Evolutionary conservation across 30 jellyfish, hydroid and myxozoan genomes (phyloP), one percentile per base, ranked within the genome.

Genomic region (Chironex yamaguchii): DNA sequence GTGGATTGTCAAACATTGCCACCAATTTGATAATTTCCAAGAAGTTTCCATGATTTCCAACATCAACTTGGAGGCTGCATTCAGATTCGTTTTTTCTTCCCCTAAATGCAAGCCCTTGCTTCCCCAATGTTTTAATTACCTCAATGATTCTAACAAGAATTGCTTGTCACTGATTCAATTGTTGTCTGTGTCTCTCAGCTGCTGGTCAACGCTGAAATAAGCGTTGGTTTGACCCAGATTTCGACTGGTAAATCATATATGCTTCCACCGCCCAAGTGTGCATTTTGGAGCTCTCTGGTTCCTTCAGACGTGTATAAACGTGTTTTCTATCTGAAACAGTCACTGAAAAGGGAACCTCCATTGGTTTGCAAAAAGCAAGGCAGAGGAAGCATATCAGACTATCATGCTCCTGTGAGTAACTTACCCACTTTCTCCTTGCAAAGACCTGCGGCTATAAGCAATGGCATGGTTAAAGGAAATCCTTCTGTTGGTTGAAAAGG

Each of bases 211-310:
- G 12, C n/a, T n/a, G n/a, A 4, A 22, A 58, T 31, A 22, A 25
- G 84, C 30, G 84, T 72, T 2, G 74, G 73, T 36, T 72, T 34
- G 85, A 17, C 42, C 79, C 85, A 35, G 74, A 72, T 72, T 72
- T 72, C 74, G 85, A 72, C 73, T 13, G 80, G 85, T 72, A 48
- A 36, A 34, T 36, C 85, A 72, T 72, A 50, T 72, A 72, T 25
- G 85, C 79, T 42, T 72, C 79, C 73, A 72, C 78, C 24, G 85
- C 85, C 42, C 50, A 34, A 32, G 73, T 72, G 74, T 72, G 85
- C 34, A 36, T 72, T 35, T 70, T 31, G 6, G 22, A 29, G 75
- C 6, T 31, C 30, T 70, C 84, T 3, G 17, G 78, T 33, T 70
- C 79, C 67, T 23, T 66, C 67, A 66, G 79, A 3, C 79, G 79